A percentile compares a stretch with the other conserved stretches of the same genome.
These are phyloP conservation scores for Morinoia aosen DNA, from an alignment of 2,888 invertebrate genomes.

Conservation along the genomic window DNA sequence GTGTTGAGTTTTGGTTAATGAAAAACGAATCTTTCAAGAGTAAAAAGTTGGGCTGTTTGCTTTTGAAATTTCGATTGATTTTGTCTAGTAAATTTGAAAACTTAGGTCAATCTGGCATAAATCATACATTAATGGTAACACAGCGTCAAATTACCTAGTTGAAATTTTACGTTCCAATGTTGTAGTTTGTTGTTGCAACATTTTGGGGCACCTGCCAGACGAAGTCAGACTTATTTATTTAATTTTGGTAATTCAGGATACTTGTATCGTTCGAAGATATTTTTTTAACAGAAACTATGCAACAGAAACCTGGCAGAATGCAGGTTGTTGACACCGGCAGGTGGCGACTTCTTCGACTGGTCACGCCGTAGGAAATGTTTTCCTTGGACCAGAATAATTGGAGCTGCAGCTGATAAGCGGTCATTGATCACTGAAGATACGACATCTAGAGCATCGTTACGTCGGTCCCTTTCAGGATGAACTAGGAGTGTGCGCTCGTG, in stretches of 20 bases:
- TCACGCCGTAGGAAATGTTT: constrained; percentile 15
- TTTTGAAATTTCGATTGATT: neutral
- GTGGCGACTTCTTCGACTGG: neutral
- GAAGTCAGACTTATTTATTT: neutral
- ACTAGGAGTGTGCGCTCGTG: constrained; percentile 15
- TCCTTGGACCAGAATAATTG: constrained; percentile 7
- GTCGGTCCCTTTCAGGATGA: neutral
- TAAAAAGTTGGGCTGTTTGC: neutral
- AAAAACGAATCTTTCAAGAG: neutral
- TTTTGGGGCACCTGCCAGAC: neutral
- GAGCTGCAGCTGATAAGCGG: constrained; percentile 2
- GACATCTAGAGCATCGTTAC: neutral
- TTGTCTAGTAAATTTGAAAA: neutral
- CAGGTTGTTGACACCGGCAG: neutral
- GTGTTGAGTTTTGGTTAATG: neutral
- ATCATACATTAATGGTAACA: neutral
- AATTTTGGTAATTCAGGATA: neutral
- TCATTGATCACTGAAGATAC: neutral
- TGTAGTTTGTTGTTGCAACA: neutral
- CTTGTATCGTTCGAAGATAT: neutral
- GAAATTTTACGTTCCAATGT: neutral
- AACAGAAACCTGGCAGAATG: neutral
- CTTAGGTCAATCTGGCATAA: neutral
- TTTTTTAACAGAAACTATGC: neutral
- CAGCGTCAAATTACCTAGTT: neutral